Evolutionary conservation across 2,113 vertebrate genomes (phyloP), one percentile per base, ranked within the genome.

Genomic region (Hippocampus mohnikei): DNA sequence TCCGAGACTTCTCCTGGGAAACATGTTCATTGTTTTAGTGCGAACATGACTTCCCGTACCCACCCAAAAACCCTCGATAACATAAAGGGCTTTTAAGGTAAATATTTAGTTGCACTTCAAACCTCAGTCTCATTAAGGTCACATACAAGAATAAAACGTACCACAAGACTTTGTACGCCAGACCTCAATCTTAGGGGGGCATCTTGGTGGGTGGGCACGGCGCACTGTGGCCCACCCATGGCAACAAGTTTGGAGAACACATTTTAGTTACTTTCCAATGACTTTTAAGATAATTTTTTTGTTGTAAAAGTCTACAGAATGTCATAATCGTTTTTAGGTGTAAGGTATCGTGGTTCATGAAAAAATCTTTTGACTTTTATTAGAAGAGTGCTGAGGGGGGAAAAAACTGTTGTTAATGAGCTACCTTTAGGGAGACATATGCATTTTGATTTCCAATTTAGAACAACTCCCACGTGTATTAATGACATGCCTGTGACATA

Each of bases 11-110:
- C 66, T 69, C 52, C 37, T 67, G 65, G 63, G 53, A 27, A 13
- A 78, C 68, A 60, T 52, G 29, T 55, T 79, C 72, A 88, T 83
- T 90, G 84, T 88, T 72, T 74, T 74, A 71, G 64, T 70, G 73
- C 65, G 42, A 60, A 69, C 74, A 68, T 48, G 60, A 85, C 79
- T 82, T 85, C 72, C 73, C 77, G 70, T 81, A 81, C 76, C 79
- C 77, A 78, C 46, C 64, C 53, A 55, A n/a, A 55, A n/a, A n/a
- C 52, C 21, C 52, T 72, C 71, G 79, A 87, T 80, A 81, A 79
- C 68, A 77, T 76, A 48, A 69, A 83, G 60, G 33, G 33, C 37
- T n/a, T 65, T 73, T 42, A 27, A 55, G 65, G 59, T 25, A 44
- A 29, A 23, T 23, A 52, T 58, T 33, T 56, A 18, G 20, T 18